A percentile compares a stretch with the other conserved stretches of the same genome.
These are phyloP conservation scores for Drosophila recens DNA, from an alignment of 2,888 invertebrate species.

Conservation along the genomic window DNA sequence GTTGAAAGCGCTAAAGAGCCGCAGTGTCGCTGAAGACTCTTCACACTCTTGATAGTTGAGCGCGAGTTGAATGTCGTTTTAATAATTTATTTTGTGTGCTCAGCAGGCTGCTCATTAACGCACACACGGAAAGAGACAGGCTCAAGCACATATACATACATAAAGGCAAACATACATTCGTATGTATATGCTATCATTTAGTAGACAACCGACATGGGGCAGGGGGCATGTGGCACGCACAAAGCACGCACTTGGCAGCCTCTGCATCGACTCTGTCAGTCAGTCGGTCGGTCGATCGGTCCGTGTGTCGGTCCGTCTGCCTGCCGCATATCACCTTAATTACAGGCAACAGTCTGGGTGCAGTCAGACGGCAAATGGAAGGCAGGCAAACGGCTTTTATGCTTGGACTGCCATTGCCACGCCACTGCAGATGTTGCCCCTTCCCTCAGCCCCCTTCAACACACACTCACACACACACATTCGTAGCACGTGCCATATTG, in stretches of 20 bases:
- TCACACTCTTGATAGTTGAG: constrained; percentile 51
- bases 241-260: constrained; percentile 67
- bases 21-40: constrained; percentile 37
- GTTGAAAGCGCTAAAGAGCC: neutral
- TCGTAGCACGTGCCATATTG: constrained; percentile 63
- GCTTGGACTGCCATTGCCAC: constrained; percentile 64
- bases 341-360: constrained; percentile 81
- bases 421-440: constrained; percentile 18
- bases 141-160: constrained; percentile 6
- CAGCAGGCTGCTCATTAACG: constrained; percentile 78
- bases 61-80: constrained; percentile 63
- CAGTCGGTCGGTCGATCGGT: constrained; percentile 31
- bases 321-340: constrained; percentile 81
- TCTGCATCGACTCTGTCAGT: constrained; percentile 16
- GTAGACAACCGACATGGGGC: constrained; percentile 28
- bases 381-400: constrained; percentile 78
- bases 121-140: constrained; percentile 29
- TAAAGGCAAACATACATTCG: neutral
- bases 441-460: neutral
- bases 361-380: constrained; percentile 77
- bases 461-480: neutral
- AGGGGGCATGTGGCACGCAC: constrained; percentile 41
- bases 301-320: constrained; percentile 49
- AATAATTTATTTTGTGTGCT: constrained; percentile 76
- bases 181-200: constrained; percentile 32